phyloP scores from a whole-genome alignment of 2,888 invertebrate genomes.

The Noctua janthe region DNA sequence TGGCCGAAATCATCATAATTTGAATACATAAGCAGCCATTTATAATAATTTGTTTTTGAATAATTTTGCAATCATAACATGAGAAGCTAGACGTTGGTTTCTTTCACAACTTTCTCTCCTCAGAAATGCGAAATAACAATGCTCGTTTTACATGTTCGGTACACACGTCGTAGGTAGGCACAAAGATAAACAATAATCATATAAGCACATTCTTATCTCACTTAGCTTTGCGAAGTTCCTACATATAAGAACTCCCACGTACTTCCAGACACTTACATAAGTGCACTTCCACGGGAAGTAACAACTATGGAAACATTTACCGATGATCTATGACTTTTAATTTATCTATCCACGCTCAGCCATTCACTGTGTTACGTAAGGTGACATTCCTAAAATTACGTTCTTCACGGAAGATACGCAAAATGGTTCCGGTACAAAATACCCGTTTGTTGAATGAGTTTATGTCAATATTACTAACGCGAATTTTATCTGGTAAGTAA shows the following conservation, averaged over 20 bases:
- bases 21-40: slow-evolving; percentile 43
- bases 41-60: slow-evolving; percentile 59
- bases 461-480: slow-evolving; percentile 58
- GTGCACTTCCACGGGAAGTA: slow-evolving; percentile 68
- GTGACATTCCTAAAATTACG: slow-evolving; percentile 70
- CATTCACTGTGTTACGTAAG: slow-evolving; percentile 76
- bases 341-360: slow-evolving; percentile 71
- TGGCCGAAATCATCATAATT: slow-evolving; percentile 41
- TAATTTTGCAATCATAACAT: slow-evolving; percentile 68
- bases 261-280: slow-evolving; percentile 68
- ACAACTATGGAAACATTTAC: slow-evolving; percentile 59
- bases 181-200: slow-evolving; percentile 67
- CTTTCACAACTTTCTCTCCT: slow-evolving; percentile 76
- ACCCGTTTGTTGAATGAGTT: slow-evolving; percentile 37
- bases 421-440: slow-evolving; percentile 69
- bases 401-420: slow-evolving; percentile 72
- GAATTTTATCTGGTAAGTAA: slow-evolving; percentile 60
- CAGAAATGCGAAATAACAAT: slow-evolving; percentile 70
- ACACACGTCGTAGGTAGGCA: slow-evolving; percentile 38
- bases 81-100: slow-evolving; percentile 65
- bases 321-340: slow-evolving; percentile 62
- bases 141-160: slow-evolving; percentile 63
- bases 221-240: slow-evolving; percentile 60
- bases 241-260: slow-evolving; percentile 41
- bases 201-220: slow-evolving; percentile 54